Conservation (phyloP, 2,113 vertebrate genomes). For the Colistium nudipinnis region DNA sequence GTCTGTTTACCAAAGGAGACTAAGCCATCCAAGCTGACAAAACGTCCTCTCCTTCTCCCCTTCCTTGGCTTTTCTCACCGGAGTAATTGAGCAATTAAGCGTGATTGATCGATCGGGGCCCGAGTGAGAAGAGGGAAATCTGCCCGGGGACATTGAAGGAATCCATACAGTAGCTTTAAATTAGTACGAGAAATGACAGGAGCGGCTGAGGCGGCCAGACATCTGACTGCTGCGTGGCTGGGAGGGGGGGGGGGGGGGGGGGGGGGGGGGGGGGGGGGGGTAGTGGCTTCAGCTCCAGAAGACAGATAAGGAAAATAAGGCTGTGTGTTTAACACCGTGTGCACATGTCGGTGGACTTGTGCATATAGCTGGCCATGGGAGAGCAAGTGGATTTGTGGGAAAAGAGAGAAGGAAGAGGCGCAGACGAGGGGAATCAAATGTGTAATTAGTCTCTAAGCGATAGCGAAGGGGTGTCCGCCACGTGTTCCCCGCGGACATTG, state of each 20-base stretch:
- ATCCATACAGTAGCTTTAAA: constrained; percentile 77
- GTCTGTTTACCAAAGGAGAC: constrained; percentile 70
- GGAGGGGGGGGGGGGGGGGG: background rate
- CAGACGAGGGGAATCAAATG: constrained; percentile 17
- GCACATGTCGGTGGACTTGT: constrained; percentile 20
- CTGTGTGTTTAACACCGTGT: background rate
- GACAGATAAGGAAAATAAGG: constrained; percentile 50
- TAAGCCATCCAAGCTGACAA: constrained; percentile 54
- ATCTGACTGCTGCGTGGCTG: constrained; percentile 35
- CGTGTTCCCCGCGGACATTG: constrained; percentile 31
- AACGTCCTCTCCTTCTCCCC: constrained; percentile 53
- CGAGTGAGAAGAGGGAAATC: constrained; percentile 54
- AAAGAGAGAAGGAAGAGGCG: constrained; percentile 18
- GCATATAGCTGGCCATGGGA: constrained; percentile 23
- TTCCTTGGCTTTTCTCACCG: constrained; percentile 53
- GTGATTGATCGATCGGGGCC: constrained; percentile 75
- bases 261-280: constrained; percentile 19
- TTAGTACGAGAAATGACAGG: constrained; percentile 53
- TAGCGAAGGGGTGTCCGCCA: constrained; percentile 32
- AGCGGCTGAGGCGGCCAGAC: constrained; percentile 35
- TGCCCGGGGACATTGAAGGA: constrained; percentile 51
- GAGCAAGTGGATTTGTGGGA: constrained; percentile 35
- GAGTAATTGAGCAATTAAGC: constrained; percentile 80
- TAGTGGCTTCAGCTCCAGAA: constrained; percentile 22
- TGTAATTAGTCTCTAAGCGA: constrained; percentile 64